A percentile compares a stretch with the other conserved stretches of the same genome.
Conservation (phyloP, 2,888 invertebrate species). For the Epinotia bilunana region DNA sequence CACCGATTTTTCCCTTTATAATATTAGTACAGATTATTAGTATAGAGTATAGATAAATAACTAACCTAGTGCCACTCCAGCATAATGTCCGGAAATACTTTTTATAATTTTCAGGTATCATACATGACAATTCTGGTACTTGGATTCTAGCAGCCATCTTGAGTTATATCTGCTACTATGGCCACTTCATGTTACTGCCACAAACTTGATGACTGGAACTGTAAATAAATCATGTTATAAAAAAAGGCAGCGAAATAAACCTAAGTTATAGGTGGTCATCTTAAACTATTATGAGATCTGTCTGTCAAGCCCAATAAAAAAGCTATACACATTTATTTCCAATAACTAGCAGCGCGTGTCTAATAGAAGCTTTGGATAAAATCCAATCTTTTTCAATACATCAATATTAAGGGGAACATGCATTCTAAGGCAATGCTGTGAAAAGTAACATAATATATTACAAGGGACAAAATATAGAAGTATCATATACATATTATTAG, state of each 20-base stretch:
- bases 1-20: conserved; percentile 7
- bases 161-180: conserved; percentile 50
- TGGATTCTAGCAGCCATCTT: conserved; percentile 65
- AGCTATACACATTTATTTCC: background rate
- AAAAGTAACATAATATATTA: background rate
- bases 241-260: background rate
- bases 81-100: conserved; percentile 73
- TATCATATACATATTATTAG: background rate
- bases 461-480: background rate
- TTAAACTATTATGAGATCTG: background rate
- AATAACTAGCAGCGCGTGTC: background rate
- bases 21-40: background rate
- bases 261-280: background rate
- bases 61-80: conserved; percentile 75
- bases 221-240: conserved; percentile 17
- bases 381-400: background rate
- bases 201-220: conserved; percentile 18
- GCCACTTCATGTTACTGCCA: conserved; percentile 51
- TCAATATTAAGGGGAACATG: background rate
- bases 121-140: conserved; percentile 71
- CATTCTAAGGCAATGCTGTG: background rate
- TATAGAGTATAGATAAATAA: conserved; percentile 9
- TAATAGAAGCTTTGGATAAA: background rate
- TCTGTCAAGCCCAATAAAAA: background rate
- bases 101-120: conserved; percentile 78